These are phyloP conservation scores for Leptestheria dahalacensis DNA, from an alignment of 1,140 invertebrate species.

Conservation along the genomic window DNA sequence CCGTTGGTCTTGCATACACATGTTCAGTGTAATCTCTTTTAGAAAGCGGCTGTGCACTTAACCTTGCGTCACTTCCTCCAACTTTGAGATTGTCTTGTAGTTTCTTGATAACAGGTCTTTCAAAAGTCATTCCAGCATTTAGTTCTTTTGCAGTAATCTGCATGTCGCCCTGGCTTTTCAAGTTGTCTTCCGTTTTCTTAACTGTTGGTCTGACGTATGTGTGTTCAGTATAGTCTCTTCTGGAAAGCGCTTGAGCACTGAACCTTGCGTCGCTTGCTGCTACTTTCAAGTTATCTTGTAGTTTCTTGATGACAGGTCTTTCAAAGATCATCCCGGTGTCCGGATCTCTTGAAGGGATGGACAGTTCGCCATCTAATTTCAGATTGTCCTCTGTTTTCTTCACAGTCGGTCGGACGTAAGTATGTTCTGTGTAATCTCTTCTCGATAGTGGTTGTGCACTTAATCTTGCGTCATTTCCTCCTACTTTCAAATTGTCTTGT, in stretches of 20 bases:
- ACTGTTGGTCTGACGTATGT: too few species aligned
- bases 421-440: not conserved
- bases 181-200: too few species aligned
- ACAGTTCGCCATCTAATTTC: not conserved
- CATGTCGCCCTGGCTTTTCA: too few species aligned
- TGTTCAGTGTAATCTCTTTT: too few species aligned
- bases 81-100: constrained; percentile 8
- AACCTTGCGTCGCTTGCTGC: too few species aligned
- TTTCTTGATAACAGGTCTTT: constrained; percentile 10
- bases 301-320: too few species aligned
- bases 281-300: too few species aligned
- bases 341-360: not conserved
- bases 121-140: constrained; percentile 1
- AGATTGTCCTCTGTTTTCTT: not conserved
- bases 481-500: not conserved
- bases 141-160: too few species aligned
- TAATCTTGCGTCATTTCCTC: not conserved
- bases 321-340: not conserved
- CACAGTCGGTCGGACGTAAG: not conserved
- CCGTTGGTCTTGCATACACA: too few species aligned
- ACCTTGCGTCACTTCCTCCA: too few species aligned
- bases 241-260: not conserved
- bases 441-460: not conserved
- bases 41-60: too few species aligned
- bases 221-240: too few species aligned